Evolutionary conservation across 2,113 vertebrate species (phyloP).

Genomic region (Chascanopsetta lugubris): DNA sequence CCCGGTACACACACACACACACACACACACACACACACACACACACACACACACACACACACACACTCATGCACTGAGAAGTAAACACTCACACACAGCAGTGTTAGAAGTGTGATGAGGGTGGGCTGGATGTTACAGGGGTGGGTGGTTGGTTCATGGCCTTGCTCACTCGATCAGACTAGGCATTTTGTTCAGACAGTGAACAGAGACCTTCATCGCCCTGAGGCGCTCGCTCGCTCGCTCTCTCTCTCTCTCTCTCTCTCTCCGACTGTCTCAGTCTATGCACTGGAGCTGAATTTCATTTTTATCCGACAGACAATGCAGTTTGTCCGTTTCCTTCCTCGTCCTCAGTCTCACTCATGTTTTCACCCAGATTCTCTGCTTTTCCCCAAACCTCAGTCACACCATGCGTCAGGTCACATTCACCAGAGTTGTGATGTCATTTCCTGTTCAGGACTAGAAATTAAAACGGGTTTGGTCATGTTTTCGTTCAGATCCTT

Average conservation of each 20-base stretch:
- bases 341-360: conserved; percentile 11
- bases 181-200: conserved; percentile 72
- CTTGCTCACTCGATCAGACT: conserved; percentile 65
- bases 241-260: conserved; percentile 37
- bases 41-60: conserved; percentile 21
- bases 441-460: too few species aligned
- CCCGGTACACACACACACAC: conserved; percentile 12
- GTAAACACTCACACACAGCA: neutral
- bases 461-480: too few species aligned
- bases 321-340: neutral
- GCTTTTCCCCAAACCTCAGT: conserved; percentile 1
- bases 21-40: conserved; percentile 18
- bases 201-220: conserved; percentile 67
- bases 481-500: too few species aligned
- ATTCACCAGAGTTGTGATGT: neutral
- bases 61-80: conserved; percentile 4
- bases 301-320: conserved; percentile 40
- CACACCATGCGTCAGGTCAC: neutral
- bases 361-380: neutral
- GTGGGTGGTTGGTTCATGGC: conserved; percentile 67
- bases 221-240: conserved; percentile 42
- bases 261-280: conserved; percentile 21
- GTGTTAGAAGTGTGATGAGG: conserved; percentile 39
- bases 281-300: conserved; percentile 47
- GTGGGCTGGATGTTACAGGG: conserved; percentile 46